Base-by-base conservation (phyloP, 2,113 vertebrate genomes). In the Rattus norvegicus region DNA sequence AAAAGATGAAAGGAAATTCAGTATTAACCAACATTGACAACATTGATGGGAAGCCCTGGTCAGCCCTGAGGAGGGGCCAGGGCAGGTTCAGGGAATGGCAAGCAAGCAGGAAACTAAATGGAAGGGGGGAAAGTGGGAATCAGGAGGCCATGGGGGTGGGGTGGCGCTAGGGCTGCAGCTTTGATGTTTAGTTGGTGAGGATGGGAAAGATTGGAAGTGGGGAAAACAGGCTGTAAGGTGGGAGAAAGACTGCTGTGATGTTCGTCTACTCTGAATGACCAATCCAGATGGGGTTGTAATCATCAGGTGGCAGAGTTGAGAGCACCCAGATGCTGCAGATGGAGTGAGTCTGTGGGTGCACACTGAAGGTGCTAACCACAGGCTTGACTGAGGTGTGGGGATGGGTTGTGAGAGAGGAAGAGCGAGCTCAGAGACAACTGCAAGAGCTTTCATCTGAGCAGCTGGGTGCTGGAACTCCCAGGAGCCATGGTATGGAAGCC, bases 11-110 rank as follows among this genome's bases (percentile, higher is more conserved):
- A 36, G 4, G 12, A 33, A 56, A 88, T 43, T 4, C 7, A 61
- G 4, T 89, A 9, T 76, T 65, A 39, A 52, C 7, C 30, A 69
- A 43, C 43, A 43, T 43, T 54, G 52, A 43, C 11, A 54, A 79
- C 22, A 26, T 8, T 19, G 19, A 33, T 1, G 22, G 0, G 77
- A 30, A 2, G 49, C 10, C 2, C 33, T 20, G 28, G 11, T 47
- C 67, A 43, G 17, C 26, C 3, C 22, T 75, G 22, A n/a, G 5
- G 1, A 90, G 36, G 61, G 17, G 4, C 56, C 92, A 52, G 67
- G 80, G 22, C 24, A 24, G 52, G 12, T 33, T 19, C 73, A 20
- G 52, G 59, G 61, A 77, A 85, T 47, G 43, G 13, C 22, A 7
- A 69, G 28, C 33, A 76, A 30, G 7, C 24, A 91, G 1, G 9